Evolutionary conservation across 2,888 invertebrate genomes (phyloP).

Genomic region (Terebella lapidaria): DNA sequence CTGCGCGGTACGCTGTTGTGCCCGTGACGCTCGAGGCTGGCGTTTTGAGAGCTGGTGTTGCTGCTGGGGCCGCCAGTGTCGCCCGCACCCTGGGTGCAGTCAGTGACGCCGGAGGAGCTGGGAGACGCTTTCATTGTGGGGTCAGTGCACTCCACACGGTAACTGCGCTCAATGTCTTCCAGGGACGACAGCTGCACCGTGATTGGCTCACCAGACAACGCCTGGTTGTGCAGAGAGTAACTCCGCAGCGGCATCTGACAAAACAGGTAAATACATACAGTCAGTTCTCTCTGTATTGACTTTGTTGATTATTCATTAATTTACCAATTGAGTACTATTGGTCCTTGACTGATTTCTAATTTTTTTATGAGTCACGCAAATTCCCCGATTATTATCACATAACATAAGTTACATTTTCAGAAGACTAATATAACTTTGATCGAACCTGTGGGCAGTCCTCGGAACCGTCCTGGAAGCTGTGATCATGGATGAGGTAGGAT

Average conservation of each 20-base stretch:
- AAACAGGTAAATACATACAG: neutral
- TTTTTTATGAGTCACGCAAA: no score
- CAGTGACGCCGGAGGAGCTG: neutral
- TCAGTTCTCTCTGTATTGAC: no score
- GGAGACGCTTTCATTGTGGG: neutral
- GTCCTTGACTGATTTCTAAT: no score
- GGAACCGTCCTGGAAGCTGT: neutral
- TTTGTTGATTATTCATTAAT: no score
- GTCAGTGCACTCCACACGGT: neutral
- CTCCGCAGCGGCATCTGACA: neutral
- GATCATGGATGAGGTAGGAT: neutral
- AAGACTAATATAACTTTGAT: no score
- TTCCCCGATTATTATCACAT: no score
- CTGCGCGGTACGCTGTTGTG: neutral
- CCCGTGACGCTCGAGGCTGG: neutral
- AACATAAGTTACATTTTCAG: no score
- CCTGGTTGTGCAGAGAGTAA: neutral
- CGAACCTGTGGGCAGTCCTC: neutral
- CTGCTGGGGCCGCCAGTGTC: neutral
- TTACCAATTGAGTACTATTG: no score
- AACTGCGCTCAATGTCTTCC: neutral
- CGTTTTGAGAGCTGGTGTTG: neutral
- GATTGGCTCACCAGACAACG: neutral
- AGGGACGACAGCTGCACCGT: neutral
- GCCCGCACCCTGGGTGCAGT: neutral